These are phyloP conservation scores for Tiaroga cobitis DNA, from an alignment of 2,797 vertebrate genomes.

Conservation along the genomic window DNA sequence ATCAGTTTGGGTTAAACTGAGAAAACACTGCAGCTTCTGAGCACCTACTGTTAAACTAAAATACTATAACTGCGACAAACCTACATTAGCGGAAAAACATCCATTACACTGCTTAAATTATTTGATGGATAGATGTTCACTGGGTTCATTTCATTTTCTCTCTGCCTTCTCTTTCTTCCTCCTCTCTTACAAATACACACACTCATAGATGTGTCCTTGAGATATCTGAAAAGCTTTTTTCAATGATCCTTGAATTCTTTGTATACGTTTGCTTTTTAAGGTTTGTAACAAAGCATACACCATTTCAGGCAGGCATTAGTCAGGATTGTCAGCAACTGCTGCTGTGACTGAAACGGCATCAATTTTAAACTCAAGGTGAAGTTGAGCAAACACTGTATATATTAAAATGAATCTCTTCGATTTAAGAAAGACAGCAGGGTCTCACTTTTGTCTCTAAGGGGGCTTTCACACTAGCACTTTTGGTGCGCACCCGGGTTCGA, in stretches of 20 bases:
- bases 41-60: background rate
- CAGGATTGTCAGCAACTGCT: background rate
- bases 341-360: background rate
- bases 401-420: background rate
- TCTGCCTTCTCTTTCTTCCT: background rate
- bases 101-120: background rate
- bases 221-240: conserved; percentile 16
- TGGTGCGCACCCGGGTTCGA: no score
- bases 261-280: conserved; percentile 8
- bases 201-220: background rate
- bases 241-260: conserved; percentile 3
- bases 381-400: background rate
- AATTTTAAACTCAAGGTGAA: conserved; percentile 22
- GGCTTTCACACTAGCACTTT: no score
- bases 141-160: background rate
- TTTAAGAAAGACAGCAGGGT: background rate
- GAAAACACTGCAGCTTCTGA: background rate
- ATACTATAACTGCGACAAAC: background rate
- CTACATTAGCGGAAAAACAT: no score
- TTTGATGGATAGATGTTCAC: background rate
- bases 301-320: background rate
- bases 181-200: background rate
- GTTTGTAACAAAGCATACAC: background rate
- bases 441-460: background rate
- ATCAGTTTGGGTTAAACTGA: background rate